phyloP scores from a whole-genome alignment of 2,113 vertebrate species.

The Dasyurus viverrinus region DNA sequence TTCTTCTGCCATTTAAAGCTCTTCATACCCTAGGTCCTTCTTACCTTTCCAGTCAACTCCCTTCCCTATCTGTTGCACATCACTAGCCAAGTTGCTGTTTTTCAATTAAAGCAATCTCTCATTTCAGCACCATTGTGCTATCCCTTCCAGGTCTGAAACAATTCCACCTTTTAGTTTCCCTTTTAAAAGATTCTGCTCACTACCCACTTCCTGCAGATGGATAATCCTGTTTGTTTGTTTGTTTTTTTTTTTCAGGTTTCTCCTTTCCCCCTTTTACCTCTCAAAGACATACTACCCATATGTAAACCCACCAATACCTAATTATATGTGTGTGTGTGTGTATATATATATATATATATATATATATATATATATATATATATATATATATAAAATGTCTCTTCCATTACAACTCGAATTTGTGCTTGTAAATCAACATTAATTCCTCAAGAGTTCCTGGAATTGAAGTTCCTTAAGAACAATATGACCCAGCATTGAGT shows the following conservation, averaged over 20 bases:
- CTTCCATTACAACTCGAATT: background rate
- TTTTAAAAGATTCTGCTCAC: background rate
- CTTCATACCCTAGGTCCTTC: background rate
- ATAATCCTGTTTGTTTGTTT: no score
- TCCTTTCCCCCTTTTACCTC: background rate
- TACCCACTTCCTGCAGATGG: background rate
- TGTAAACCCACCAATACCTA: no score
- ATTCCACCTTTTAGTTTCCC: background rate
- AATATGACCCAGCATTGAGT: background rate
- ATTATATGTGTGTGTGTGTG: background rate
- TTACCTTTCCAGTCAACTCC: background rate
- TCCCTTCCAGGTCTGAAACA: background rate
- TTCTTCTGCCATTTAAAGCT: background rate
- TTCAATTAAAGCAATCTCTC: background rate
- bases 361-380: no score
- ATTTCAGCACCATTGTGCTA: background rate
- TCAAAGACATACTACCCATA: no score
- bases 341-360: no score
- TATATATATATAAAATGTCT: background rate
- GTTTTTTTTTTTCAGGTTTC: no score
- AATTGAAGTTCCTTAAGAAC: background rate
- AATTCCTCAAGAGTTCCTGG: background rate
- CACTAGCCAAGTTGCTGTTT: background rate
- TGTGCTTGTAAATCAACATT: background rate
- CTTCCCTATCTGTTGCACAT: background rate